phyloP scores from a whole-genome alignment of 2,113 vertebrate genomes.

The Ovis aries region DNA sequence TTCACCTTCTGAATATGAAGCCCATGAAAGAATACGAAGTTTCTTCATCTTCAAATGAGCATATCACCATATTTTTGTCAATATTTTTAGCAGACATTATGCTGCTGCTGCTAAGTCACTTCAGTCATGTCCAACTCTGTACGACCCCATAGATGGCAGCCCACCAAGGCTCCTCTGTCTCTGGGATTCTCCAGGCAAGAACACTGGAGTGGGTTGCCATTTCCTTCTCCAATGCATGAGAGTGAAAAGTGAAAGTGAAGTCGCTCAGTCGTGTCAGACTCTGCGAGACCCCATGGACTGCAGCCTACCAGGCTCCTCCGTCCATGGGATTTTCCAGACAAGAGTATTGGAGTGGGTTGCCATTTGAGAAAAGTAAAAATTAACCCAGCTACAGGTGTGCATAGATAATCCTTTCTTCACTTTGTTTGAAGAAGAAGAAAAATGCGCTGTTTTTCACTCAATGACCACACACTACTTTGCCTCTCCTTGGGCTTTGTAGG shows the following conservation, averaged over 20 bases:
- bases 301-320: not conserved
- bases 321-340: not conserved
- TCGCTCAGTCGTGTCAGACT: rapidly evolving
- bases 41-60: slow-evolving; percentile 40
- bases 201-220: not conserved
- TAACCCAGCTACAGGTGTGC: slow-evolving; percentile 67
- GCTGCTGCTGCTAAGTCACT: not conserved
- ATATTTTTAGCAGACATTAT: slow-evolving; percentile 63
- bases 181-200: not conserved
- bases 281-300: not conserved
- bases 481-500: slow-evolving; percentile 15
- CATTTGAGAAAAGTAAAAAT: slow-evolving; percentile 33
- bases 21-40: slow-evolving; percentile 52
- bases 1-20: slow-evolving; percentile 50
- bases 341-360: not conserved
- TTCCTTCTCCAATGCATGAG: not conserved
- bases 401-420: not conserved
- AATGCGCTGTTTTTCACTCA: not conserved
- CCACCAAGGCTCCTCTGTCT: not conserved
- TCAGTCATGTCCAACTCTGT: not conserved
- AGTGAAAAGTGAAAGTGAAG: not conserved
- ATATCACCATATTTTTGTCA: slow-evolving; percentile 50
- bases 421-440: slow-evolving; percentile 57
- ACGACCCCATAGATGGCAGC: not conserved
- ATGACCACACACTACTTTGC: slow-evolving; percentile 53